phyloP scores from a whole-genome alignment of 1,140 invertebrate species.

The Orius laevigatus region DNA sequence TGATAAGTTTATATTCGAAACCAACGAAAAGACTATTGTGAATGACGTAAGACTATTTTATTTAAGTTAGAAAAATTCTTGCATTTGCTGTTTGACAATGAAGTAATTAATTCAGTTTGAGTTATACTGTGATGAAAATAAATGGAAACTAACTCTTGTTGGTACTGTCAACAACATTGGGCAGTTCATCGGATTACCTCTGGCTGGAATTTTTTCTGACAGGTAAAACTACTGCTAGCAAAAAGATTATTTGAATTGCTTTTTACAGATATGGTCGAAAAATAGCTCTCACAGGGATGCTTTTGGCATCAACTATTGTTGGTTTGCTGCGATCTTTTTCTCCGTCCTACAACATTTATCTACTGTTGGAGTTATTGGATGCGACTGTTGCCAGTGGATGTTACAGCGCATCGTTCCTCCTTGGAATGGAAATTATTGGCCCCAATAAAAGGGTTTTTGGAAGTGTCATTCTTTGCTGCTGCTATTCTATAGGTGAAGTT shows the following conservation, averaged over 20 bases:
- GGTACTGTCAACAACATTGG: constrained; percentile 43
- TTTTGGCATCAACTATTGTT: constrained; percentile 35
- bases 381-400: constrained; percentile 40
- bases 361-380: constrained; percentile 37
- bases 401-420: constrained; percentile 42
- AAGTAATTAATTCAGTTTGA: constrained; percentile 28
- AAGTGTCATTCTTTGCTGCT: constrained; percentile 48
- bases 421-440: constrained; percentile 58
- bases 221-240: constrained; percentile 26
- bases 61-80: background rate
- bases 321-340: constrained; percentile 36
- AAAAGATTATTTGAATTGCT: background rate
- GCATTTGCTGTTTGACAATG: background rate
- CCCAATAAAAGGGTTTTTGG: constrained; percentile 53
- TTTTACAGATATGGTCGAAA: constrained; percentile 40
- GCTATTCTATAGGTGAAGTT: constrained; percentile 55
- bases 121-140: constrained; percentile 37
- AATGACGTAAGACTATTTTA: constrained; percentile 30
- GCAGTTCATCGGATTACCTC: constrained; percentile 36
- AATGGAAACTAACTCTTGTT: constrained; percentile 43
- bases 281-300: constrained; percentile 34
- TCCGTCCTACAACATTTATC: constrained; percentile 35
- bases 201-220: constrained; percentile 39
- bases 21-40: constrained; percentile 34
- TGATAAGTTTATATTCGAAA: constrained; percentile 31